phyloP scores from a whole-genome alignment of 2,888 invertebrate species.

The Hydraecia micacea region DNA sequence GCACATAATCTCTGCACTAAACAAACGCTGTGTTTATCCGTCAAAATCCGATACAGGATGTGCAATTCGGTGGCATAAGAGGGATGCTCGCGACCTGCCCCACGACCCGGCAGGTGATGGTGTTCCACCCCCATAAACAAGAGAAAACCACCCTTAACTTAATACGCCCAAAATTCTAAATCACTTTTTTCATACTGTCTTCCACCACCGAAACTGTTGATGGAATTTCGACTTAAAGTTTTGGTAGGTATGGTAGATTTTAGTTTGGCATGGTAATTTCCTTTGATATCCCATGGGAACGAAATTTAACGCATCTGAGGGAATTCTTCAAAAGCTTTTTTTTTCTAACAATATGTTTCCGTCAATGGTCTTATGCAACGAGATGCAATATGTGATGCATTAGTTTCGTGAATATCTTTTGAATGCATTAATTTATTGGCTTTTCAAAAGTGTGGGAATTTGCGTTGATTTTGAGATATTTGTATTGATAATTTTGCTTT shows the following conservation, averaged over 20 bases:
- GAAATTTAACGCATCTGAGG: slow-evolving; percentile 82
- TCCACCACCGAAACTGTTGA: neutral
- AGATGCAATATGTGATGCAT: slow-evolving; percentile 66
- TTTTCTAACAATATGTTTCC: slow-evolving; percentile 60
- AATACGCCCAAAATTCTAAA: slow-evolving; percentile 42
- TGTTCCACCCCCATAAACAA: slow-evolving; percentile 67
- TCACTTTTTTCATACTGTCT: slow-evolving; percentile 3
- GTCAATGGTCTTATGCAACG: slow-evolving; percentile 65
- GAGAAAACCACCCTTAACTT: slow-evolving; percentile 58
- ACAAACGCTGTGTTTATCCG: slow-evolving; percentile 50
- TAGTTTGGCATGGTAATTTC: slow-evolving; percentile 20
- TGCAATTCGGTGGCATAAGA: slow-evolving; percentile 83
- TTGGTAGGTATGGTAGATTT: slow-evolving; percentile 39
- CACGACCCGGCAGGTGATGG: slow-evolving; percentile 88
- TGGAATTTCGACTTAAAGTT: slow-evolving; percentile 41
- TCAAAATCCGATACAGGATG: slow-evolving; percentile 79
- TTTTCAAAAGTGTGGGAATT: slow-evolving; percentile 61
- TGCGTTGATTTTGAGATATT: slow-evolving; percentile 14
- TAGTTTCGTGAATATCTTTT: slow-evolving; percentile 61
- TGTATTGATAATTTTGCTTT: slow-evolving; percentile 33
- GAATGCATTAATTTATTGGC: slow-evolving; percentile 64
- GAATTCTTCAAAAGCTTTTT: slow-evolving; percentile 78
- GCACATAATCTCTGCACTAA: slow-evolving; percentile 33
- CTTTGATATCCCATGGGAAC: slow-evolving; percentile 83
- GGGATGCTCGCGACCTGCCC: slow-evolving; percentile 88